These are phyloP conservation scores for Stomatorhinus ivindoensis DNA, from an alignment of 2,113 vertebrate genomes.

Conservation along the genomic window DNA sequence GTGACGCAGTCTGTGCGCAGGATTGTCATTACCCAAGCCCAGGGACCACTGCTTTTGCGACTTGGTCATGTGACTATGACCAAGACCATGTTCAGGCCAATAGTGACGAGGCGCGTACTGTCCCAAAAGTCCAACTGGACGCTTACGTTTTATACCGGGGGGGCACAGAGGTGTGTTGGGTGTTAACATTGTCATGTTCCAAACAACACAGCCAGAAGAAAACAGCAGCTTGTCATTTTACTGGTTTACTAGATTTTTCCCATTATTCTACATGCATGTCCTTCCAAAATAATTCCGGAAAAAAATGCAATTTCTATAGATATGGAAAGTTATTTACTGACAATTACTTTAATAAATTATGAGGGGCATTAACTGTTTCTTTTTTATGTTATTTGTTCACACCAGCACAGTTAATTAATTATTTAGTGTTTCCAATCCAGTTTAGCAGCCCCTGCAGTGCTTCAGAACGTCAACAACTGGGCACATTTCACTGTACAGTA, in stretches of 20 bases:
- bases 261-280: background rate
- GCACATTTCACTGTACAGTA: constrained; percentile 5
- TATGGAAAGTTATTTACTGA: background rate
- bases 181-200: background rate
- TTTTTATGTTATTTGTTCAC: background rate
- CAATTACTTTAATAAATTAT: background rate
- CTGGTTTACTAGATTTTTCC: background rate
- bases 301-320: background rate
- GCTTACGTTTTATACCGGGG: background rate
- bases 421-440: background rate
- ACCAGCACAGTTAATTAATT: background rate
- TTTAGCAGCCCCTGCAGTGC: background rate
- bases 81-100: background rate
- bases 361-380: background rate
- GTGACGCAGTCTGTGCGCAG: background rate
- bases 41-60: background rate
- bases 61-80: background rate
- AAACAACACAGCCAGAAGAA: background rate
- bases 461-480: background rate
- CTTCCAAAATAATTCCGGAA: background rate
- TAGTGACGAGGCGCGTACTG: background rate
- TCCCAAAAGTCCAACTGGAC: background rate
- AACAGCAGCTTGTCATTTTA: background rate
- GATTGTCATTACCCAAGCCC: background rate
- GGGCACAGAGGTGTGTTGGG: background rate